A percentile compares a stretch with the other conserved stretches of the same genome.
phyloP scores from a whole-genome alignment of 2,888 invertebrate species.

The Celastrina argiolus region DNA sequence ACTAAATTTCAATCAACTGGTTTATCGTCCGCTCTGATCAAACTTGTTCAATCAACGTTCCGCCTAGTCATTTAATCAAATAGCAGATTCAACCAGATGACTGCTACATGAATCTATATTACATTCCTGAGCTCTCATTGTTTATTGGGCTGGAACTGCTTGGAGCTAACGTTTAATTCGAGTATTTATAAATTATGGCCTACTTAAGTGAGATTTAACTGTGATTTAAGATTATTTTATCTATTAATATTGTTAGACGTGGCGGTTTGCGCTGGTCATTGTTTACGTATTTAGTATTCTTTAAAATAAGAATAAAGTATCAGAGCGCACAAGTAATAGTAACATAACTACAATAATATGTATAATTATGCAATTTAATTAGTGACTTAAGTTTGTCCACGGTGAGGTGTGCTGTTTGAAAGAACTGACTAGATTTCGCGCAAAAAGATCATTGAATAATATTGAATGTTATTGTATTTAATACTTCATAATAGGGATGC shows the following conservation, averaged over 20 bases:
- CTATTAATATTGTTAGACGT: neutral
- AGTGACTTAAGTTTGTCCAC: too few relatives aligned
- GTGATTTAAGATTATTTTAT: constrained; percentile 9
- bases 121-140: too few relatives aligned
- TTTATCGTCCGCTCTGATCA: too few relatives aligned
- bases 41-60: too few relatives aligned
- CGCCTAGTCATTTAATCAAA: too few relatives aligned
- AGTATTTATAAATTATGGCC: neutral
- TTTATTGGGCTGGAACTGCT: neutral
- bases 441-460: neutral
- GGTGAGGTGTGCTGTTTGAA: neutral
- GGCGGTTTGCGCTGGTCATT: neutral
- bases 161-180: neutral
- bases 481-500: neutral
- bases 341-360: neutral
- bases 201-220: constrained; percentile 3
- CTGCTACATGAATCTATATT: too few relatives aligned
- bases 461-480: neutral
- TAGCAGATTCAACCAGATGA: too few relatives aligned
- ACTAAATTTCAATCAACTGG: too few relatives aligned
- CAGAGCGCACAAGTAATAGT: neutral
- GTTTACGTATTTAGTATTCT: neutral
- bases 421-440: neutral
- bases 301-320: neutral
- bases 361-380: too few relatives aligned